phyloP scores from a whole-genome alignment of 1,140 invertebrate genomes.

The Phortica variegata region DNA sequence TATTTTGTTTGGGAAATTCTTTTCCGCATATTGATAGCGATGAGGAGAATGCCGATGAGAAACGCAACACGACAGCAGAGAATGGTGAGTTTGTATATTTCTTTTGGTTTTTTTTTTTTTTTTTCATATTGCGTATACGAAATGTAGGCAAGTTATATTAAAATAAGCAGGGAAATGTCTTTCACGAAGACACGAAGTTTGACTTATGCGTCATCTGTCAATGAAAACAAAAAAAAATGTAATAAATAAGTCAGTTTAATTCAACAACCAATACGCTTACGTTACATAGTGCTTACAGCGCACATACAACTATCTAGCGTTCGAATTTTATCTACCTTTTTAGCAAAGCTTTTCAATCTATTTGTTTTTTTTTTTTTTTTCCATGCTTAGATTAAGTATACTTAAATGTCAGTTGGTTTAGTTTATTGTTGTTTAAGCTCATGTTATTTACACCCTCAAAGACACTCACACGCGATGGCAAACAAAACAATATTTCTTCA shows the following conservation, averaged over 20 bases:
- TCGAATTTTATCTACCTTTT: too few relatives aligned
- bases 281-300: too few relatives aligned
- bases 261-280: too few relatives aligned
- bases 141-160: slow-evolving; percentile 3
- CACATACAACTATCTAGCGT: too few relatives aligned
- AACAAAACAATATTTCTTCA: too few relatives aligned
- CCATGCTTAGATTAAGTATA: too few relatives aligned
- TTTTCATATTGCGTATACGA: slow-evolving; percentile 39
- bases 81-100: slow-evolving; percentile 30
- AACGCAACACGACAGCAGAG: slow-evolving; percentile 45
- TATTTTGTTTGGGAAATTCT: slow-evolving; percentile 68
- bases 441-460: too few relatives aligned
- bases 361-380: too few relatives aligned
- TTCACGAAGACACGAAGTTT: neutral
- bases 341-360: too few relatives aligned
- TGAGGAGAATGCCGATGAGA: slow-evolving; percentile 65
- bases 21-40: slow-evolving; percentile 73
- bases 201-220: neutral
- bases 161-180: neutral
- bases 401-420: too few relatives aligned
- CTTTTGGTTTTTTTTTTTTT: slow-evolving; percentile 22
- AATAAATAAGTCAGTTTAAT: slow-evolving; percentile 8
- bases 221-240: neutral
- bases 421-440: too few relatives aligned
- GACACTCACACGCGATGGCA: too few relatives aligned